Percentiles rank a stretch among this genome's conserved stretches.
Conservation (phyloP, 2,888 invertebrate species). For the Mesochorus sp. region DNA sequence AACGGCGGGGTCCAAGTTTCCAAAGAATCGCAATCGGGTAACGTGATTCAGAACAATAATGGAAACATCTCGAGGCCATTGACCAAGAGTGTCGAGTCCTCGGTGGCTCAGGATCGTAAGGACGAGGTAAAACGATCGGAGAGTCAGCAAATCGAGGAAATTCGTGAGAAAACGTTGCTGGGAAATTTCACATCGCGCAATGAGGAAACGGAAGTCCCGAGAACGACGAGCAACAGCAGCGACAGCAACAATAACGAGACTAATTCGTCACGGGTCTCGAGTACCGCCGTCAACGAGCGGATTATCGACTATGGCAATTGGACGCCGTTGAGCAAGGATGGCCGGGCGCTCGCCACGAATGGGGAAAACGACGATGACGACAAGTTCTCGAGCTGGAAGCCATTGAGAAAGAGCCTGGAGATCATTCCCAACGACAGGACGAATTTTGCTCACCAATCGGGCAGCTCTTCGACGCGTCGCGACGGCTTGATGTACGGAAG, state of each 20-base stretch:
- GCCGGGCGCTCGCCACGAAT: slow-evolving; percentile 62
- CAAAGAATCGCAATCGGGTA: not conserved
- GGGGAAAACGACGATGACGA: slow-evolving; percentile 68
- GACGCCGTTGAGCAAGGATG: slow-evolving; percentile 73
- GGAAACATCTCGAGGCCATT: slow-evolving; percentile 28
- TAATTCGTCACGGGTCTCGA: not conserved
- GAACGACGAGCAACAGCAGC: slow-evolving; percentile 2
- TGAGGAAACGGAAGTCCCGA: slow-evolving; percentile 3
- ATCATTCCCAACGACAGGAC: slow-evolving; percentile 78
- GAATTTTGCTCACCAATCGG: slow-evolving; percentile 59
- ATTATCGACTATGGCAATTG: slow-evolving; percentile 74
- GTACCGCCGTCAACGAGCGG: slow-evolving; percentile 39
- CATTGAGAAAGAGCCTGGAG: slow-evolving; percentile 84
- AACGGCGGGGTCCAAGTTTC: not conserved
- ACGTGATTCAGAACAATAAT: not conserved
- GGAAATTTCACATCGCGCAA: slow-evolving; percentile 1
- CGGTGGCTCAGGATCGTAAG: slow-evolving; percentile 36
- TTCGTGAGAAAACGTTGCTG: slow-evolving; percentile 59
- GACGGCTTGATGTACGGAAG: slow-evolving; percentile 63
- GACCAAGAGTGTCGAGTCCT: slow-evolving; percentile 1
- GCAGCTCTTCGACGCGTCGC: not conserved
- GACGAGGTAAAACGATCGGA: slow-evolving; percentile 65
- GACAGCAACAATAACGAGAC: not conserved
- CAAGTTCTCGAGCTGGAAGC: slow-evolving; percentile 81
- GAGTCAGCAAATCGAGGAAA: slow-evolving; percentile 68